Evolutionary conservation across 2,888 invertebrate species (phyloP).

Genomic region (Agapostemon virescens): DNA sequence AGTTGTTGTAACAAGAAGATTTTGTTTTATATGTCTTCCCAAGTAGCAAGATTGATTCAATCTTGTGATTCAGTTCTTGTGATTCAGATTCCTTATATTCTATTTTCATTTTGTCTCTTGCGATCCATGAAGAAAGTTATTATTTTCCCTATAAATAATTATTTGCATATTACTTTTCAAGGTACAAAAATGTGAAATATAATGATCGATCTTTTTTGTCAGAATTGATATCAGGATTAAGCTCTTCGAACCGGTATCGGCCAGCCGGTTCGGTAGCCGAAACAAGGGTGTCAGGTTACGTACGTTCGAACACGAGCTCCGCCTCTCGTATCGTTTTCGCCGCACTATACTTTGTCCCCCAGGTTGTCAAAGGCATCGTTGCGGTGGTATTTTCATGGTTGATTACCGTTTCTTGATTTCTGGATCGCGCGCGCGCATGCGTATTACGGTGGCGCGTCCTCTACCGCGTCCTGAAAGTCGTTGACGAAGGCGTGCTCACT

Average conservation of each 20-base stretch:
- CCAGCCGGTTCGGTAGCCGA: neutral
- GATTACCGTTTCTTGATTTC: constrained; percentile 42
- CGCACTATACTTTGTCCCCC: constrained; percentile 1
- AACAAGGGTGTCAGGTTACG: constrained; percentile 8
- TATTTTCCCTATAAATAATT: too few species aligned
- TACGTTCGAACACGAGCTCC: neutral
- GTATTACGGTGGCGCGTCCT: constrained; percentile 27
- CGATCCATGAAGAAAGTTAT: too few species aligned
- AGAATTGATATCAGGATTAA: neutral
- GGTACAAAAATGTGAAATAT: too few species aligned
- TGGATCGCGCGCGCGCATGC: constrained; percentile 10
- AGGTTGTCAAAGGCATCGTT: constrained; percentile 34
- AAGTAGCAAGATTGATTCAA: too few species aligned
- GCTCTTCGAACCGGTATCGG: neutral
- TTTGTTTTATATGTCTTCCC: too few species aligned
- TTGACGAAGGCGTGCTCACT: neutral
- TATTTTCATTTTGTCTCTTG: too few species aligned
- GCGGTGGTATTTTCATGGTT: constrained; percentile 27
- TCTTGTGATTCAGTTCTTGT: too few species aligned
- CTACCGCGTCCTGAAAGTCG: neutral
- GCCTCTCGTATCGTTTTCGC: neutral
- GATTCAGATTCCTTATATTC: too few species aligned
- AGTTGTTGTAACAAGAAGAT: too few species aligned
- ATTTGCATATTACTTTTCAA: too few species aligned
- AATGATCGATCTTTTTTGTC: neutral